Conservation (phyloP, 2,797 vertebrate species). For the Xenops minutus region DNA sequence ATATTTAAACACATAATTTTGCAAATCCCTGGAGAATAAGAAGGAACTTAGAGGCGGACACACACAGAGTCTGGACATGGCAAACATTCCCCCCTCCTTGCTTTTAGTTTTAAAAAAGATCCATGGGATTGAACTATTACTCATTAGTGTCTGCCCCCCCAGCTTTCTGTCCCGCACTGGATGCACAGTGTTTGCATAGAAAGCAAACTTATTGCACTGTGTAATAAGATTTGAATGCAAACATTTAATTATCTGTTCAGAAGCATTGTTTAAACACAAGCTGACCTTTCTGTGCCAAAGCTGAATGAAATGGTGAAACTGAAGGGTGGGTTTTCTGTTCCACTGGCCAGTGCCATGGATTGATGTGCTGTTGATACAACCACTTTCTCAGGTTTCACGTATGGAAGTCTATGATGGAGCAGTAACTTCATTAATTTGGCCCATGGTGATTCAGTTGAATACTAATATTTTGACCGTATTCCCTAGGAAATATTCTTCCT, state of each 20-base stretch:
- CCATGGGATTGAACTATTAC: neutral
- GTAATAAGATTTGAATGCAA: conserved; percentile 49
- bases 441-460: neutral
- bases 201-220: conserved; percentile 14
- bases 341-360: conserved; percentile 10
- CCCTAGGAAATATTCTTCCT: conserved; percentile 39
- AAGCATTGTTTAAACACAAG: conserved; percentile 21
- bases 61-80: neutral
- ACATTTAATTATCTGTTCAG: conserved; percentile 48
- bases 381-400: conserved; percentile 36
- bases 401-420: conserved; percentile 6
- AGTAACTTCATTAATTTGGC: conserved; percentile 55
- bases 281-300: conserved; percentile 36
- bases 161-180: neutral
- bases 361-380: conserved; percentile 58
- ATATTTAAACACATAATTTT: conserved; percentile 11
- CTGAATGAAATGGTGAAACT: neutral
- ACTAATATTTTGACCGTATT: conserved; percentile 45
- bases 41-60: neutral
- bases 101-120: neutral
- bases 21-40: neutral
- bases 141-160: neutral
- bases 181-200: neutral
- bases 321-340: neutral
- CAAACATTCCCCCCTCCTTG: neutral